Evolutionary conservation across 2,888 invertebrate species (phyloP).

Genomic region (Mamestra brassicae): DNA sequence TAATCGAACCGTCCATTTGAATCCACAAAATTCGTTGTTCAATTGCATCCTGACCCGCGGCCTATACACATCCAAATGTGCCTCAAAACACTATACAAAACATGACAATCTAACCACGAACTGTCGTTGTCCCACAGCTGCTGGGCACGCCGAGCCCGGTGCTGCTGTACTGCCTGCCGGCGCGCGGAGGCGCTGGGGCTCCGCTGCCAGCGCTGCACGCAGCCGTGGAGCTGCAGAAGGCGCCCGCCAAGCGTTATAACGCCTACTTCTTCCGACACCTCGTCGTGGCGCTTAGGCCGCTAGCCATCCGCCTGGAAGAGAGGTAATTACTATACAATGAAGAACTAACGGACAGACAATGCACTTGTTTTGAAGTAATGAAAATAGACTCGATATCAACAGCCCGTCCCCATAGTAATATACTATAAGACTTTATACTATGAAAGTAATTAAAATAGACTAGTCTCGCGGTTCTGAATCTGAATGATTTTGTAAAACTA

Average conservation of each 20-base stretch:
- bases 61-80: too few relatives aligned
- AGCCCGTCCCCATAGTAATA: too few relatives aligned
- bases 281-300: conserved; percentile 95
- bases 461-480: too few relatives aligned
- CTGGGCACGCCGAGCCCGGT: conserved; percentile 96
- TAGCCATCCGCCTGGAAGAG: conserved; percentile 97
- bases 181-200: conserved; percentile 78
- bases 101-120: too few relatives aligned
- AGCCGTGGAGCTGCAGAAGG: conserved; percentile 94
- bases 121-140: conserved; percentile 86
- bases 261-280: conserved; percentile 97
- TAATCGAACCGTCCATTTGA: too few relatives aligned
- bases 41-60: too few relatives aligned
- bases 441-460: too few relatives aligned
- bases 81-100: neutral
- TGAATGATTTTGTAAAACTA: too few relatives aligned
- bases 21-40: too few relatives aligned
- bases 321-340: conserved; percentile 70
- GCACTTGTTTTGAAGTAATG: too few relatives aligned
- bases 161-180: conserved; percentile 94
- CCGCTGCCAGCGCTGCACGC: conserved; percentile 94
- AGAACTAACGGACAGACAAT: neutral
- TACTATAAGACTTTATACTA: too few relatives aligned
- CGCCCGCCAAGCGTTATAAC: conserved; percentile 93
- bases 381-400: too few relatives aligned